Evolutionary conservation across 92 coral and sea anemone species (phyloP), one percentile per base, ranked within the genome.

Genomic region (Muricea muricata): DNA sequence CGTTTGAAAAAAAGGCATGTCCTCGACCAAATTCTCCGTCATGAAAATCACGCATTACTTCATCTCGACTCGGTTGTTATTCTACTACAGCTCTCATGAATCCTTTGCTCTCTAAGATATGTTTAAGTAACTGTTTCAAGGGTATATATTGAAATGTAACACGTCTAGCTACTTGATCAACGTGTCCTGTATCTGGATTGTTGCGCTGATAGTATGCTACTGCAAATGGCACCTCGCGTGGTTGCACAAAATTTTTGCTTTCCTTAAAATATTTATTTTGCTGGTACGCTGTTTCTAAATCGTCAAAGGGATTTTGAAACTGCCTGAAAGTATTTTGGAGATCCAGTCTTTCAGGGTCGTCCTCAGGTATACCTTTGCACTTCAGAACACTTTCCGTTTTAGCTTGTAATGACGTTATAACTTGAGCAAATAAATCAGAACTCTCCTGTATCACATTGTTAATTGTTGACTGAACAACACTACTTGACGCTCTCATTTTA

Each of bases 401-500:
- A 35, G n/a, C 14, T 67, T 67, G 7, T n/a, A 58, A n/a, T 58
- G 67, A 58, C n/a, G n/a, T n/a, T n/a, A n/a, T n/a, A n/a, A n/a
- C n/a, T n/a, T n/a, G n/a, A n/a, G n/a, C n/a, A n/a, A n/a, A n/a
- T n/a, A n/a, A n/a, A n/a, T n/a, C n/a, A n/a, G n/a, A n/a, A n/a
- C n/a, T n/a, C n/a, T n/a, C n/a, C n/a, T n/a, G n/a, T n/a, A n/a
- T n/a, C n/a, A n/a, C n/a, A n/a, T n/a, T n/a, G n/a, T n/a, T n/a
- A n/a, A n/a, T n/a, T n/a, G 67, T 58, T 26, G 67, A 58, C 67
- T 58, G 67, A 58, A 58, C 67, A 58, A 58, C 67, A 58, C 67
- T 58, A 26, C 67, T 58, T 18, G 67, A 58, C n/a, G 67, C 7
- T 58, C n/a, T n/a, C n/a, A 58, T 6, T 58, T 58, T 58, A 7